A percentile compares a stretch with the other conserved stretches of the same genome.
Conservation (phyloP, 2,797 vertebrate genomes). For the Chaetodon trifasciatus region DNA sequence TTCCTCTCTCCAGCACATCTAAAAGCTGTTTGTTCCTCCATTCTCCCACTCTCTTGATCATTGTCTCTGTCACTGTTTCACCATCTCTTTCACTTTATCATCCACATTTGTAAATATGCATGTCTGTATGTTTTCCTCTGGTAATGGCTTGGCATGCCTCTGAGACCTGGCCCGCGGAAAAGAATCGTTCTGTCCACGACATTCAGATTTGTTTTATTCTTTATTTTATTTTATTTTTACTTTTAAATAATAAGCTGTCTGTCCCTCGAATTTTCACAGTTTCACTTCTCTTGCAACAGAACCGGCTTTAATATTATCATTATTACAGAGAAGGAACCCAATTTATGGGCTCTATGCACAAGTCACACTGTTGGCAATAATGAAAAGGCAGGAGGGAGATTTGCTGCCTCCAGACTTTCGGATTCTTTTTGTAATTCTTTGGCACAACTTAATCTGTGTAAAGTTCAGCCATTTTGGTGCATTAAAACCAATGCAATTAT, state of each 20-base stretch:
- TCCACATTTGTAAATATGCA: conserved; percentile 41
- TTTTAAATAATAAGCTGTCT: conserved; percentile 18
- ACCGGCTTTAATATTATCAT: conserved; percentile 49
- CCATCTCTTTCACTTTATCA: conserved; percentile 46
- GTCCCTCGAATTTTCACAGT: conserved; percentile 17
- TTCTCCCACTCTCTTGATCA: conserved; percentile 51
- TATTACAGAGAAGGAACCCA: conserved; percentile 47
- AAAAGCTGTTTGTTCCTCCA: conserved; percentile 66
- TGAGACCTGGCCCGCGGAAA: background rate
- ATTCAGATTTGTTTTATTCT: background rate
- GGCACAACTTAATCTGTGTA: conserved; percentile 56
- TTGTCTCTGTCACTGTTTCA: conserved; percentile 63
- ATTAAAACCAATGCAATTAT: conserved; percentile 48
- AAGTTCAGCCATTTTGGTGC: conserved; percentile 57
- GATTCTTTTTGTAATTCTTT: conserved; percentile 63
- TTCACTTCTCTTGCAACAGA: conserved; percentile 40
- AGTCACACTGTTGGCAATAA: conserved; percentile 57
- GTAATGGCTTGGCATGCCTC: conserved; percentile 8
- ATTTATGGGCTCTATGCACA: conserved; percentile 53
- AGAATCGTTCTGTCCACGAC: background rate
- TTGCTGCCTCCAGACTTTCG: conserved; percentile 58
- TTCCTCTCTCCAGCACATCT: conserved; percentile 71
- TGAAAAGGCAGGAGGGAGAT: conserved; percentile 62
- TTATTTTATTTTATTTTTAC: background rate
- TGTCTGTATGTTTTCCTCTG: conserved; percentile 26